These are phyloP conservation scores for Drosophila meridionalis DNA, from an alignment of 2,888 invertebrate genomes.

Conservation along the genomic window DNA sequence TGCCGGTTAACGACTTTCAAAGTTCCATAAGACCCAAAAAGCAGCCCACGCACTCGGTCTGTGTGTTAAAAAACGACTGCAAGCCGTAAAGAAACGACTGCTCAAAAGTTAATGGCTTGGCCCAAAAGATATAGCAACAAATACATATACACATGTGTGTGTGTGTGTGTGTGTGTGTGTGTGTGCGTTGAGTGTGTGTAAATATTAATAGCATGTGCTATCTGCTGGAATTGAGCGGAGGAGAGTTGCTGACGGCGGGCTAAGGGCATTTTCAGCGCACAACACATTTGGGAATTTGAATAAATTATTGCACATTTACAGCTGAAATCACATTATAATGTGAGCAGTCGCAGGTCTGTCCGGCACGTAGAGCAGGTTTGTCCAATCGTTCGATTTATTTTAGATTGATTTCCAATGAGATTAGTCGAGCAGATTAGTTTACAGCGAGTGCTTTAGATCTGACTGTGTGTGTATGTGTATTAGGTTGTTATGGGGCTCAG, in stretches of 20 bases:
- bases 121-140: constrained; percentile 58
- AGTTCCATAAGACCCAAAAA: constrained; percentile 62
- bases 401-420: constrained; percentile 79
- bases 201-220: constrained; percentile 74
- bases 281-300: constrained; percentile 76
- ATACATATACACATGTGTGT: constrained; percentile 14
- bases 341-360: constrained; percentile 52
- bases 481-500: constrained; percentile 6
- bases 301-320: constrained; percentile 80
- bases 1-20: constrained; percentile 75
- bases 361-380: constrained; percentile 63
- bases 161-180: constrained; percentile 1
- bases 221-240: constrained; percentile 23
- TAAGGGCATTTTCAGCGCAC: constrained; percentile 23
- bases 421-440: constrained; percentile 71
- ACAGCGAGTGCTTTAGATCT: constrained; percentile 38
- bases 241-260: background rate
- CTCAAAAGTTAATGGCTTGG: constrained; percentile 65
- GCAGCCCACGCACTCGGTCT: constrained; percentile 54
- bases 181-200: constrained; percentile 43
- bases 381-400: constrained; percentile 73
- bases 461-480: constrained; percentile 2
- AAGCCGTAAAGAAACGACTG: constrained; percentile 50
- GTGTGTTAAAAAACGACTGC: constrained; percentile 51
- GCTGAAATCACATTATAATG: constrained; percentile 77